Conservation (phyloP, 2,797 vertebrate genomes). For the Lacerta viridis region DNA sequence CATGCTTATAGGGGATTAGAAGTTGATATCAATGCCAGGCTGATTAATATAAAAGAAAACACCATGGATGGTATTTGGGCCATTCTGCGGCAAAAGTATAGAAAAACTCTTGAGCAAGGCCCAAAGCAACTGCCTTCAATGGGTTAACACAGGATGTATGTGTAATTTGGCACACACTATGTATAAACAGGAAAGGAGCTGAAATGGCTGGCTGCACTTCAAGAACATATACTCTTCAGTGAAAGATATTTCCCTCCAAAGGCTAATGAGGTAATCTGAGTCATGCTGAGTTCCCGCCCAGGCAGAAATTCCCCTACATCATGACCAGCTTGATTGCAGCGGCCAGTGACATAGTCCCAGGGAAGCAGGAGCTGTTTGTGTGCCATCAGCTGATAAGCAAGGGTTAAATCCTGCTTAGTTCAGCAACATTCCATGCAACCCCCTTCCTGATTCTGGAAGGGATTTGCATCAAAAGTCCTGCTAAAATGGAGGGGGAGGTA, state of each 20-base stretch:
- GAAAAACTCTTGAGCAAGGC: neutral
- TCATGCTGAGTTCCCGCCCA: conserved; percentile 69
- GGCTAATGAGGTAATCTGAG: conserved; percentile 67
- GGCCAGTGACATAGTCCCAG: conserved; percentile 44
- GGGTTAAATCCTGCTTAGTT: neutral
- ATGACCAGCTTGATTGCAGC: conserved; percentile 50
- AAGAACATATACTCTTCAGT: conserved; percentile 36
- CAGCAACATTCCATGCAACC: neutral
- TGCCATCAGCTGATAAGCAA: neutral
- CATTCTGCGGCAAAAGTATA: neutral
- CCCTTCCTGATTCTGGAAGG: neutral
- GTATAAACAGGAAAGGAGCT: conserved; percentile 48
- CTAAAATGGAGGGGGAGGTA: too few relatives aligned
- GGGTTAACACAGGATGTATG: conserved; percentile 38
- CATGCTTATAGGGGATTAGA: neutral
- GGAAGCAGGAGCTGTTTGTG: conserved; percentile 47
- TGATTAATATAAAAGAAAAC: neutral
- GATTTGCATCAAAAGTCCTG: neutral
- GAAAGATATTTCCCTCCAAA: conserved; percentile 66
- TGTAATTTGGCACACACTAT: conserved; percentile 32
- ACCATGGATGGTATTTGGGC: neutral
- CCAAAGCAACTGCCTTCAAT: neutral
- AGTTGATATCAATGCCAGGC: neutral
- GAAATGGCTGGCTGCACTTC: conserved; percentile 51
- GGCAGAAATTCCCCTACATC: conserved; percentile 75